These are phyloP conservation scores for Papilio dardanus DNA, from an alignment of 1,140 invertebrate genomes.

Conservation along the genomic window DNA sequence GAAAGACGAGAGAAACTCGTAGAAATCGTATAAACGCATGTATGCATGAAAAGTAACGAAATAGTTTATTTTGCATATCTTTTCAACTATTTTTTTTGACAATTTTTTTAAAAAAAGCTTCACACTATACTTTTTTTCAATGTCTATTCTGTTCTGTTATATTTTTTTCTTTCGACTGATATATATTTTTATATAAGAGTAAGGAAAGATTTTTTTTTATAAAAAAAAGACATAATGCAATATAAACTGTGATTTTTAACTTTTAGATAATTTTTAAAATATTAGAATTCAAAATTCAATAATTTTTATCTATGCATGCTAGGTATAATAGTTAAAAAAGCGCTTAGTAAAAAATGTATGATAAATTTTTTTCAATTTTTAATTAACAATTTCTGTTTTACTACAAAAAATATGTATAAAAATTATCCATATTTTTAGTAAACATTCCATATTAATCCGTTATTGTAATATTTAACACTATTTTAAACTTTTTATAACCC, in stretches of 20 bases:
- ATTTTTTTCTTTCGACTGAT: constrained; percentile 17
- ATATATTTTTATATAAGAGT: constrained; percentile 30
- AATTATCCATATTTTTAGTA: not conserved
- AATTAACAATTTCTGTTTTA: not conserved
- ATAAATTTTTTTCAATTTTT: not conserved
- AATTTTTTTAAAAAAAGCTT: not conserved
- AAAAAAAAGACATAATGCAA: constrained; percentile 25
- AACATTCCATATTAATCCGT: not conserved
- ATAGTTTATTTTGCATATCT: constrained; percentile 2
- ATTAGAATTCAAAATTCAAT: not conserved
- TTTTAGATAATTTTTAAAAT: constrained; percentile 32
- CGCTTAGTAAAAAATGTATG: not conserved
- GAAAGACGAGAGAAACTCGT: constrained; percentile 62
- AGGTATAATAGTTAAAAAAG: not conserved
- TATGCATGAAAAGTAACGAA: constrained; percentile 33
- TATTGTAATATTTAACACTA: not conserved
- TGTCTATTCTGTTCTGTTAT: not conserved
- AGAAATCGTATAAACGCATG: constrained; percentile 51
- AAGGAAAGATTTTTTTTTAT: not conserved
- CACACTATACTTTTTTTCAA: constrained; percentile 14
- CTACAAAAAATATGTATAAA: not conserved
- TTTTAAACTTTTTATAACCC: not conserved
- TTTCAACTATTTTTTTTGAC: not conserved
- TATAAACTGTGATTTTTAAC: constrained; percentile 35
- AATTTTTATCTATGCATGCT: not conserved